These are phyloP conservation scores for Silurus asotus DNA, from an alignment of 2,113 vertebrate species.

Conservation along the genomic window DNA sequence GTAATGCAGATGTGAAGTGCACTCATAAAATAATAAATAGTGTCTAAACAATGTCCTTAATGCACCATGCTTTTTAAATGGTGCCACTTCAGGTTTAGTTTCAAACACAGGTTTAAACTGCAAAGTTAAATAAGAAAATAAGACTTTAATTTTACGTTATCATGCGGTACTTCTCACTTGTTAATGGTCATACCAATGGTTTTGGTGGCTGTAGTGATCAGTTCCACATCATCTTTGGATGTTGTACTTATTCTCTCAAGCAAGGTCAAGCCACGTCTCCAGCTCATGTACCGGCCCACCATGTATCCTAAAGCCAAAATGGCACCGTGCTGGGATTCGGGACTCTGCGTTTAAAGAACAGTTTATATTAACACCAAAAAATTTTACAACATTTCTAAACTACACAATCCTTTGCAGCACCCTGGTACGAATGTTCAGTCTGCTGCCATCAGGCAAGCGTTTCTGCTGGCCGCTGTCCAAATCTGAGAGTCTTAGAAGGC, in stretches of 20 bases:
- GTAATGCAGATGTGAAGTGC: conserved; percentile 5
- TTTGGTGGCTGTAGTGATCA: conserved; percentile 84
- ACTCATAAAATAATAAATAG: conserved; percentile 25
- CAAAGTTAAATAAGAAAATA: not conserved
- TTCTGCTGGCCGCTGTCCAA: no score
- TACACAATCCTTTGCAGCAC: not conserved
- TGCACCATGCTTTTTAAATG: not conserved
- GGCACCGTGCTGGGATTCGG: conserved; percentile 92
- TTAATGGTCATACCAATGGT: conserved; percentile 78
- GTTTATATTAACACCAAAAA: not conserved
- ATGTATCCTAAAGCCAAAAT: conserved; percentile 94
- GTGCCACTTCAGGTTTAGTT: not conserved
- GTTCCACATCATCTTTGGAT: conserved; percentile 78
- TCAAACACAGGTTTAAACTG: not conserved
- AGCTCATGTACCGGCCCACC: conserved; percentile 88
- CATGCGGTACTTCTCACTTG: not conserved
- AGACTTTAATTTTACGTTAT: not conserved
- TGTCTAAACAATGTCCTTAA: not conserved
- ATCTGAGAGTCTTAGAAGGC: no score
- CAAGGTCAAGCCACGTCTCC: conserved; percentile 68
- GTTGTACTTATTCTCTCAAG: conserved; percentile 64
- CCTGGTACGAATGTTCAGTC: no score
- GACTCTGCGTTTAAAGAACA: conserved; percentile 75
- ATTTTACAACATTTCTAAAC: not conserved
- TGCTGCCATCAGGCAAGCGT: no score